Evolutionary conservation across 2,888 invertebrate genomes (phyloP), one percentile per base, ranked within the genome.

Genomic region (Poecilobothrus nobilitatus): DNA sequence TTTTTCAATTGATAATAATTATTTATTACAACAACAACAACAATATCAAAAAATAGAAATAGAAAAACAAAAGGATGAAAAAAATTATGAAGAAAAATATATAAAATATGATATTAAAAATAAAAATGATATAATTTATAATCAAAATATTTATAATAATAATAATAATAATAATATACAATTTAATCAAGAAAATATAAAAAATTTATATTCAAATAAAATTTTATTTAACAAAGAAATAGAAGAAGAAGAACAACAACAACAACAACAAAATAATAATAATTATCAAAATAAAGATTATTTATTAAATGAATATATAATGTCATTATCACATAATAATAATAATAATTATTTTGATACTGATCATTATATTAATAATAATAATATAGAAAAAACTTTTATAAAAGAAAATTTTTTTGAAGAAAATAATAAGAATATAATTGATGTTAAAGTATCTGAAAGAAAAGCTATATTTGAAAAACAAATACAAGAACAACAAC

Each of bases 1-100:
- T 18, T 53, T 53, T 12, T 53, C 53, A 53, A 53, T 61, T 15
- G 27, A 63, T 63, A 8, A 12, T 63, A 27, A 27, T 64, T 65
- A 62, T 68, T 66, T 68, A 22, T 65, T 37, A n/a, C 63, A 5
- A 5, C 21, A 66, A 20, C 27, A 34, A 20, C 15, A 63, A 18
- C 73, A 72, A 12, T 71, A 74, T 53, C 66, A 73, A 0, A 70
- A 73, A 4, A 41, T 15, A 9, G 63, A 66, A 63, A 22, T 70
- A 2, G 66, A 69, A 27, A 66, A 70, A 21, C 53, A 67, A 21
- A 34, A 61, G 44, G 22, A 10, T 22, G 37, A 53, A 27, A 66
- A 37, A 37, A 2, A 37, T 37, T 10, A 10, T 37, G 6, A 7
- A 37, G 7, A 37, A 10, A n/a, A 22, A 1, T 5, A 63, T 63